A percentile compares a stretch with the other conserved stretches of the same genome.
phyloP scores from a whole-genome alignment of 2,888 invertebrate species.

The Cerceris rybyensis region DNA sequence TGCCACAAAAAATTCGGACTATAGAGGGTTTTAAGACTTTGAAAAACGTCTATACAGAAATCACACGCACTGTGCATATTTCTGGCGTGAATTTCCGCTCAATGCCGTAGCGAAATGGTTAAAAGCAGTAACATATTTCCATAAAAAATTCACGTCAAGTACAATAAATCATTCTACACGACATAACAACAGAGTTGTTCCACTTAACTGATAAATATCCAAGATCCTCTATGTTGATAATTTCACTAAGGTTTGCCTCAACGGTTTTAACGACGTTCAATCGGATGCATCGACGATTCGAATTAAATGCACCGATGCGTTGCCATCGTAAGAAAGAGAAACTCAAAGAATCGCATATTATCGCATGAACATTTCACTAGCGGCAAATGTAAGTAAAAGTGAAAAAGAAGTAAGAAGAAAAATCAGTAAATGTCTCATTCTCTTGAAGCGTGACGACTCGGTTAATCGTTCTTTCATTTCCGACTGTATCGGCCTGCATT shows the following conservation, averaged over 20 bases:
- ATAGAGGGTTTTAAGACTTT: too few species aligned
- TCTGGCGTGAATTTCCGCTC: too few species aligned
- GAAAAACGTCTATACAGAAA: too few species aligned
- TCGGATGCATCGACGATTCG: background rate
- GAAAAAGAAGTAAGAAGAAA: background rate
- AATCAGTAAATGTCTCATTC: background rate
- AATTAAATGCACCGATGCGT: background rate
- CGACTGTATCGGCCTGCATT: constrained; percentile 4
- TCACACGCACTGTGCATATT: too few species aligned
- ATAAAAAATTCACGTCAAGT: too few species aligned
- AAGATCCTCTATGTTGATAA: background rate
- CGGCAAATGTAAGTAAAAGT: background rate
- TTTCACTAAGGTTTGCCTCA: too few species aligned
- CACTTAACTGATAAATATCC: background rate
- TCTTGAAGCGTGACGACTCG: background rate
- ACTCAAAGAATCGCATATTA: background rate
- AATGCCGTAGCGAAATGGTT: too few species aligned
- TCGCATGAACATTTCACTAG: background rate
- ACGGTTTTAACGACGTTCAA: background rate
- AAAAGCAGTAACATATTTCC: too few species aligned
- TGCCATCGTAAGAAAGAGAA: background rate
- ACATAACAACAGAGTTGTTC: too few species aligned
- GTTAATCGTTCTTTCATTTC: constrained; percentile 8
- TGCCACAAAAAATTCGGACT: too few species aligned
- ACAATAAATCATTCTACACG: too few species aligned